These are phyloP conservation scores for Himalopsyche phryganea DNA, from an alignment of 1,140 invertebrate genomes.

Conservation along the genomic window DNA sequence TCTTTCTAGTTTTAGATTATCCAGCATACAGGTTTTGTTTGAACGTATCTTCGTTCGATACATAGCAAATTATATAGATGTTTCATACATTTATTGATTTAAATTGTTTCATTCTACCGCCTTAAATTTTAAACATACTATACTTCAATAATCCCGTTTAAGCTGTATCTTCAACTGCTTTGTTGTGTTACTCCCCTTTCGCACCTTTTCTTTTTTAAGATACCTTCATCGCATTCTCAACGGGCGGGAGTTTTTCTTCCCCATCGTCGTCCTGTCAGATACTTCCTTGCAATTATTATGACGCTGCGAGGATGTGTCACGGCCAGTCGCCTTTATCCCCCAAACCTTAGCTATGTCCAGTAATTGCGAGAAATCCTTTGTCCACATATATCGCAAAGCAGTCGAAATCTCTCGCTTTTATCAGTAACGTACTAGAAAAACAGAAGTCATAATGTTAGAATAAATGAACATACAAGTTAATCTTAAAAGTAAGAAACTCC, in stretches of 20 bases:
- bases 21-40: no score
- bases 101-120: no score
- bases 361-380: conserved; percentile 30
- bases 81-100: no score
- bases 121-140: no score
- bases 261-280: conserved; percentile 13
- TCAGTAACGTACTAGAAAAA: neutral
- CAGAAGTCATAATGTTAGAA: no score
- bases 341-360: neutral
- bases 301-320: conserved; percentile 15
- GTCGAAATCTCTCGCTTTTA: conserved; percentile 4
- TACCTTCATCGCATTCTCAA: neutral
- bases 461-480: no score
- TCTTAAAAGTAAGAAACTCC: no score
- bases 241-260: neutral
- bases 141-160: no score
- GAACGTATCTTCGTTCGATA: no score
- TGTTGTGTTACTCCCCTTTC: neutral
- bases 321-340: conserved; percentile 16
- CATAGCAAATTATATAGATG: no score
- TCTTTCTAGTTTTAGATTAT: no score
- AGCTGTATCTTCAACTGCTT: neutral
- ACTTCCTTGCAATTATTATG: conserved; percentile 18
- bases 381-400: conserved; percentile 6
- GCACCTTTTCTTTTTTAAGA: neutral